Percentiles rank a stretch among this genome's conserved stretches.
Conservation (phyloP, 1,140 invertebrate genomes). For the Drosophila funebris region DNA sequence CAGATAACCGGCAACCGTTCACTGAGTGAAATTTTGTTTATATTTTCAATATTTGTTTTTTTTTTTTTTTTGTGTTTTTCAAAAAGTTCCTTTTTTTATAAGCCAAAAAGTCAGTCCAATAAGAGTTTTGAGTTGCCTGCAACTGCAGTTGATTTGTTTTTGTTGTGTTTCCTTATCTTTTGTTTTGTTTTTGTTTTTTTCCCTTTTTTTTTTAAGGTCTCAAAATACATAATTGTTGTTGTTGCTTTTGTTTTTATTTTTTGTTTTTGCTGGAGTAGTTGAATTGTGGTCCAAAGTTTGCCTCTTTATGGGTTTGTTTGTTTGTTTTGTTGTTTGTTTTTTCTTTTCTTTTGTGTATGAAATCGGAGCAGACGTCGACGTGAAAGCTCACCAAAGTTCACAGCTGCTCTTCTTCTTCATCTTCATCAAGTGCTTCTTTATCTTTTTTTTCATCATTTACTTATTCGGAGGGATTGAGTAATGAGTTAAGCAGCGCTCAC, state of each 20-base stretch:
- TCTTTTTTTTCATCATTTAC: constrained; percentile 23
- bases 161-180: constrained; percentile 41
- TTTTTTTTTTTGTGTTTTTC: constrained; percentile 57
- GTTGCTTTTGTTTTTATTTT: constrained; percentile 60
- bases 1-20: constrained; percentile 67
- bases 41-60: constrained; percentile 73
- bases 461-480: constrained; percentile 77
- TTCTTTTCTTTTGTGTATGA: constrained; percentile 23
- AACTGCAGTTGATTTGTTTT: constrained; percentile 81
- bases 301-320: constrained; percentile 58
- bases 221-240: constrained; percentile 75
- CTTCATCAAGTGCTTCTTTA: not conserved
- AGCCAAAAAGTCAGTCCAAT: constrained; percentile 82
- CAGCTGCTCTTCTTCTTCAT: constrained; percentile 21
- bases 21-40: constrained; percentile 69
- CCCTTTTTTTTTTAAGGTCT: constrained; percentile 45
- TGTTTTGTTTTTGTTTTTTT: constrained; percentile 38
- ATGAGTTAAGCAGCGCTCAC: constrained; percentile 44
- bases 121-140: constrained; percentile 82
- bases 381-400: constrained; percentile 20
- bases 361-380: constrained; percentile 7
- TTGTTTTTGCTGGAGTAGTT: constrained; percentile 59
- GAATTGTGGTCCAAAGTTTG: constrained; percentile 79
- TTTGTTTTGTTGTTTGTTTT: constrained; percentile 24
- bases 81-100: constrained; percentile 77